These are phyloP conservation scores for Cuniculus paca DNA, from an alignment of 2,797 vertebrate genomes.

Conservation along the genomic window DNA sequence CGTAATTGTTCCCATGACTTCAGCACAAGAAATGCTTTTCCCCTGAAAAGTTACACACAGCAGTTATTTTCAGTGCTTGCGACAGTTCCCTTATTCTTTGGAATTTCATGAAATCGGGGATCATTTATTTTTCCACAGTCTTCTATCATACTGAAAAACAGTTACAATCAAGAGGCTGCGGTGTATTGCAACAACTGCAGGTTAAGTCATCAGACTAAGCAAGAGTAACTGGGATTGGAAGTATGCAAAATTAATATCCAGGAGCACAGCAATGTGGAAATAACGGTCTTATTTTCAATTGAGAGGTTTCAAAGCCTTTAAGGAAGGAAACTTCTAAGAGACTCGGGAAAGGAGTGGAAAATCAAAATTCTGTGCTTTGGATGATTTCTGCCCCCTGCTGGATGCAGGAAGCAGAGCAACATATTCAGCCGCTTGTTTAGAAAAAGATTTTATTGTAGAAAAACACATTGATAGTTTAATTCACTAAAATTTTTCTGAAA, in stretches of 20 bases:
- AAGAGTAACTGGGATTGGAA: conserved; percentile 33
- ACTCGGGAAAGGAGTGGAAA: neutral
- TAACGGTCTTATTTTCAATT: neutral
- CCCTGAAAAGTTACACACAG: neutral
- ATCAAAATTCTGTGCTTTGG: conserved; percentile 32
- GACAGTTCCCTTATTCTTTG: conserved; percentile 28
- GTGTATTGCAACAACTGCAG: neutral
- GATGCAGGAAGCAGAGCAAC: conserved; percentile 54
- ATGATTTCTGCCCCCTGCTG: conserved; percentile 88
- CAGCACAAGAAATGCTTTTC: neutral
- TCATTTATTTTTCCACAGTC: conserved; percentile 51
- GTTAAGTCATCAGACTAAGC: neutral
- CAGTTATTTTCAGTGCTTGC: conserved; percentile 23
- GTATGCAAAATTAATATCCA: conserved; percentile 55
- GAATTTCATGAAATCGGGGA: conserved; percentile 19
- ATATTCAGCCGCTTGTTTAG: neutral
- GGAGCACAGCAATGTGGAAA: conserved; percentile 25
- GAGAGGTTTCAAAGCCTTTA: conserved; percentile 24
- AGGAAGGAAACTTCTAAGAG: conserved; percentile 48
- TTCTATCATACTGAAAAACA: conserved; percentile 18
- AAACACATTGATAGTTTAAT: neutral
- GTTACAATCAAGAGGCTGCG: conserved; percentile 43
- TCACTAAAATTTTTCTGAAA: conserved; percentile 21
- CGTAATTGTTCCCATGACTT: neutral
- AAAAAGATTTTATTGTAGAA: neutral